phyloP scores from a whole-genome alignment of 2,888 invertebrate species.

The Pogonocherus hispidulus region DNA sequence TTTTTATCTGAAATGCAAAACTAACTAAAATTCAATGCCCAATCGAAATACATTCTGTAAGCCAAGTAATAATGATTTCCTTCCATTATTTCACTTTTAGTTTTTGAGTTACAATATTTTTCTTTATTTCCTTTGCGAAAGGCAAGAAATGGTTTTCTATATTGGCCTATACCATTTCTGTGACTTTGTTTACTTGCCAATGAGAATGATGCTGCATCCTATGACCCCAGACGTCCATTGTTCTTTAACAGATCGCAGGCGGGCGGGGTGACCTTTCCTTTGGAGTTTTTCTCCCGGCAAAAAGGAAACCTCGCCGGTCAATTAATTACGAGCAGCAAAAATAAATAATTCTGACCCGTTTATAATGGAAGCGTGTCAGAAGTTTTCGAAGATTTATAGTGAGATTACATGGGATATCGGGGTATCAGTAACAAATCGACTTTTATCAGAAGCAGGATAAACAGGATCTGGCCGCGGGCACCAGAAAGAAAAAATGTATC shows the following conservation, averaged over 20 bases:
- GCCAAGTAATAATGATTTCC: no score
- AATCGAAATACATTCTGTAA: no score
- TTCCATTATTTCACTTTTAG: no score
- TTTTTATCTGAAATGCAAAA: no score
- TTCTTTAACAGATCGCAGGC: neutral
- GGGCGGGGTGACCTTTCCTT: neutral
- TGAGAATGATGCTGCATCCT: neutral
- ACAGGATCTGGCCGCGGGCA: slow-evolving; percentile 1
- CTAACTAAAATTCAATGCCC: no score
- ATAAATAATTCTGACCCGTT: slow-evolving; percentile 2
- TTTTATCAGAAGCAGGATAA: slow-evolving; percentile 10
- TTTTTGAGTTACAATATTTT: no score
- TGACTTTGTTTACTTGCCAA: no score
- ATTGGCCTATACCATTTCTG: no score
- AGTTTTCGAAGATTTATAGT: slow-evolving; percentile 8
- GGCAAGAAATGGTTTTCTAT: no score
- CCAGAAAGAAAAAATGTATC: slow-evolving; percentile 1
- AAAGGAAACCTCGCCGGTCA: neutral
- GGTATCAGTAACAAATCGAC: slow-evolving; percentile 19
- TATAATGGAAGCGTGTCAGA: slow-evolving; percentile 2
- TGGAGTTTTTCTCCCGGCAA: neutral
- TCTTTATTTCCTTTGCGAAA: no score
- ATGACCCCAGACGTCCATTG: neutral
- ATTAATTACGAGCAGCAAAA: neutral
- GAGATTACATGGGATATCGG: slow-evolving; percentile 9